A percentile compares a stretch with the other conserved stretches of the same genome.
Conservation (phyloP, 2,888 invertebrate species). For the Drosophila meridiana region DNA sequence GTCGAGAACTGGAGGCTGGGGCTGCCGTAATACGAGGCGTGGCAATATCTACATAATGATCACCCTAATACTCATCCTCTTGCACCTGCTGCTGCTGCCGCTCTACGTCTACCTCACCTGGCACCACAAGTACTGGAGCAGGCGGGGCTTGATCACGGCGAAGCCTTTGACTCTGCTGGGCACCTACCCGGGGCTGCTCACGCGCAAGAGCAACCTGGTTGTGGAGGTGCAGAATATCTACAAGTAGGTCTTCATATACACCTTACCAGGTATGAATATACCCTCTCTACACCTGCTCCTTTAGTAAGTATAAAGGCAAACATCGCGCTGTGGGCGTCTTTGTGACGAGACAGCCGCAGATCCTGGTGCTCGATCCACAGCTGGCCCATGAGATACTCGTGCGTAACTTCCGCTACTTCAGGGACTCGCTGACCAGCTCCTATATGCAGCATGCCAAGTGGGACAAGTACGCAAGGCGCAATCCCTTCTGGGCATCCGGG, state of each 20-base stretch:
- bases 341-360: slow-evolving; percentile 79
- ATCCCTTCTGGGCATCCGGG: slow-evolving; percentile 85
- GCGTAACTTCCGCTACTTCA: slow-evolving; percentile 82
- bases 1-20: slow-evolving; percentile 42
- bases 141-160: slow-evolving; percentile 82
- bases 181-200: slow-evolving; percentile 78
- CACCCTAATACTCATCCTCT: slow-evolving; percentile 35
- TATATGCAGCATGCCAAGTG: slow-evolving; percentile 76
- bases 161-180: slow-evolving; percentile 82
- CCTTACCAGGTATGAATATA: too few relatives aligned
- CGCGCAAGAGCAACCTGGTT: slow-evolving; percentile 75
- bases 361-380: slow-evolving; percentile 84
- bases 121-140: slow-evolving; percentile 83
- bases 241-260: slow-evolving; percentile 70
- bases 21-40: slow-evolving; percentile 72
- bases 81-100: slow-evolving; percentile 57
- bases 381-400: slow-evolving; percentile 83
- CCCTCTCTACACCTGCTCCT: too few relatives aligned
- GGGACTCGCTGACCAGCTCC: slow-evolving; percentile 75
- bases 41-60: slow-evolving; percentile 50
- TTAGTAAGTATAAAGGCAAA: slow-evolving; percentile 77
- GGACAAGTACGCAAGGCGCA: slow-evolving; percentile 85
- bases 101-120: slow-evolving; percentile 78
- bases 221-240: slow-evolving; percentile 84
- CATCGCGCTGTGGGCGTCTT: slow-evolving; percentile 84